Evolutionary conservation across 23 tunicate species (phyloP).

Genomic region (Halocynthia aurantium): DNA sequence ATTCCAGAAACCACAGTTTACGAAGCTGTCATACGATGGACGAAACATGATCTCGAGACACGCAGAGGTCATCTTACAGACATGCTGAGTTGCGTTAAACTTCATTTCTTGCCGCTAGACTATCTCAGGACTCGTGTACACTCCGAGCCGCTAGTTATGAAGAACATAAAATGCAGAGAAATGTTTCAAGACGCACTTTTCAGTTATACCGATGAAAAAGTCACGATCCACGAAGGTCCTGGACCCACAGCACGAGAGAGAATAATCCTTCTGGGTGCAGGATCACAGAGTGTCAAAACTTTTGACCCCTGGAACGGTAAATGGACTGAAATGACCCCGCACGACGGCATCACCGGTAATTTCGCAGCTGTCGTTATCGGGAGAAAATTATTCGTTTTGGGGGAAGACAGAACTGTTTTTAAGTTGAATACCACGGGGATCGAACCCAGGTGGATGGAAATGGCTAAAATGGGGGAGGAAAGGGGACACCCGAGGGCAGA

Average conservation of each 20-base stretch:
- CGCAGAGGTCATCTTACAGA: slow-evolving; percentile 10
- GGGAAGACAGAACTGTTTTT: slow-evolving; percentile 16
- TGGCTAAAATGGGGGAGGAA: slow-evolving; percentile 21
- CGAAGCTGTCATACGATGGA: slow-evolving; percentile 23
- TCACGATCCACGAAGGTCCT: too few relatives aligned
- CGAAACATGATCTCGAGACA: slow-evolving; percentile 2
- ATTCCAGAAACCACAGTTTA: slow-evolving; percentile 18
- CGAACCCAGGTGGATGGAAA: slow-evolving; percentile 9
- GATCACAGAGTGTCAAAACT: background rate
- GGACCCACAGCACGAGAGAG: background rate
- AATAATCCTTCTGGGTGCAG: slow-evolving; percentile 10
- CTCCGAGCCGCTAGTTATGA: slow-evolving; percentile 18
- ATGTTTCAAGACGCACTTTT: slow-evolving; percentile 11
- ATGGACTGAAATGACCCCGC: background rate
- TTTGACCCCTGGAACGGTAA: slow-evolving; percentile 23
- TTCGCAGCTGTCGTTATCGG: background rate
- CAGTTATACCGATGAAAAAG: too few relatives aligned
- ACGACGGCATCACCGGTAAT: background rate
- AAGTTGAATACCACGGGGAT: background rate
- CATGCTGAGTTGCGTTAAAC: background rate
- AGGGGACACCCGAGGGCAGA: slow-evolving; percentile 16
- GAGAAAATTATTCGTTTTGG: background rate
- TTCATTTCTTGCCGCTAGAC: slow-evolving; percentile 10
- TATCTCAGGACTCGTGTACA: slow-evolving; percentile 3
- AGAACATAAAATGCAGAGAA: slow-evolving; percentile 11